Percentiles rank a stretch among this genome's conserved stretches.
phyloP scores from a whole-genome alignment of 1,140 invertebrate species.

The Drosophila pseudoobscura region DNA sequence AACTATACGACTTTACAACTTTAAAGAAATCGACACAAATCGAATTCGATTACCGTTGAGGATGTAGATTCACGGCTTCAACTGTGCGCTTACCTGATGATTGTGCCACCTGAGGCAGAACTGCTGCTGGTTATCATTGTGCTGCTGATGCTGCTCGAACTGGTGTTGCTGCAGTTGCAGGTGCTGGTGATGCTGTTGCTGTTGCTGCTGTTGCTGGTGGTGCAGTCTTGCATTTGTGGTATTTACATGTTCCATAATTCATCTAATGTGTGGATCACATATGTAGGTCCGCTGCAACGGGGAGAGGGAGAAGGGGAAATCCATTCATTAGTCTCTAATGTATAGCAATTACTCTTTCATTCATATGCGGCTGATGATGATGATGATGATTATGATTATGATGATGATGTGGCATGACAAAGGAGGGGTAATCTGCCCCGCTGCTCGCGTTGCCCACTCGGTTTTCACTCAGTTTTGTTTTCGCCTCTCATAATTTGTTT shows the following conservation, averaged over 20 bases:
- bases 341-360: slow-evolving; percentile 23
- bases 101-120: slow-evolving; percentile 93
- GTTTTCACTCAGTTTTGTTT: slow-evolving; percentile 34
- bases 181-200: slow-evolving; percentile 66
- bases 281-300: slow-evolving; percentile 49
- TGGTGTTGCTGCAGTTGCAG: slow-evolving; percentile 72
- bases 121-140: slow-evolving; percentile 86
- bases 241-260: slow-evolving; percentile 83
- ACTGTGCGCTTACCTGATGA: slow-evolving; percentile 86
- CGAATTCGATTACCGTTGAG: no score
- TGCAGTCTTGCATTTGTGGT: slow-evolving; percentile 64
- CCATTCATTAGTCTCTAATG: slow-evolving; percentile 7
- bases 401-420: not conserved
- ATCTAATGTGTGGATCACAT: slow-evolving; percentile 56
- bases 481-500: slow-evolving; percentile 72
- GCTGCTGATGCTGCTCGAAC: slow-evolving; percentile 62
- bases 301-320: slow-evolving; percentile 1
- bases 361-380: slow-evolving; percentile 8
- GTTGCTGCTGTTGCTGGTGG: slow-evolving; percentile 54
- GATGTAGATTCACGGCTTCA: no score
- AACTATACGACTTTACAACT: no score
- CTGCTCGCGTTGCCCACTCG: not conserved
- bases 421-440: slow-evolving; percentile 21
- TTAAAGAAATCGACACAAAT: no score
- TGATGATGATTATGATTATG: not conserved